Evolutionary conservation across 2,888 invertebrate species (phyloP).

Genomic region (Lydus trimaculatus): DNA sequence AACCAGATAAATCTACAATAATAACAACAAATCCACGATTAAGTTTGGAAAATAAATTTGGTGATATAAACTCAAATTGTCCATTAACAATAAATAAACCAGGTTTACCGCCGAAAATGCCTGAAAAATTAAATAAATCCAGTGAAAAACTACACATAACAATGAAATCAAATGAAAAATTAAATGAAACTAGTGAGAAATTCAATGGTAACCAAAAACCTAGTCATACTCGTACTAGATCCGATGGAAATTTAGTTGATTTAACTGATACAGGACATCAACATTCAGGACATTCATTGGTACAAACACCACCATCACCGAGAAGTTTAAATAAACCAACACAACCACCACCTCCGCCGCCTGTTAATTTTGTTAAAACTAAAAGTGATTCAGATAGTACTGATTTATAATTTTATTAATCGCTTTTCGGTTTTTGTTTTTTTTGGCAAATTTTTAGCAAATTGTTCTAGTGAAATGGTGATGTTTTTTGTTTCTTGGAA

Average conservation of each 20-base stretch:
- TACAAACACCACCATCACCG: conserved; percentile 52
- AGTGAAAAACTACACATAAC: conserved; percentile 1
- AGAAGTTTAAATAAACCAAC: conserved; percentile 57
- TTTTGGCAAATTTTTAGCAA: conserved; percentile 15
- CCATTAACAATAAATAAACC: conserved; percentile 5
- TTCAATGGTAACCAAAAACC: conserved; percentile 51
- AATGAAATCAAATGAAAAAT: conserved; percentile 39
- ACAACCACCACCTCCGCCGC: conserved; percentile 61
- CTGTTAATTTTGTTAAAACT: conserved; percentile 34
- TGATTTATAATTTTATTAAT: conserved; percentile 50
- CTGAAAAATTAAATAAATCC: conserved; percentile 31
- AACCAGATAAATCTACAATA: conserved; percentile 29
- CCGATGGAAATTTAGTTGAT: conserved; percentile 60
- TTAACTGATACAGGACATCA: conserved; percentile 26
- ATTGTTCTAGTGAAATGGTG: conserved; percentile 40
- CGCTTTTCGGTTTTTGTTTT: conserved; percentile 13
- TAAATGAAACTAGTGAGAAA: conserved; percentile 41
- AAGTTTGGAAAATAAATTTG: conserved; percentile 48
- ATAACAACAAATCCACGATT: conserved; percentile 34
- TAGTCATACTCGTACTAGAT: conserved; percentile 59
- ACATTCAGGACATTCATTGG: conserved; percentile 29
- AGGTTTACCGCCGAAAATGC: conserved; percentile 33
- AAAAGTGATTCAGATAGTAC: conserved; percentile 53
- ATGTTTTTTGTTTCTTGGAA: conserved; percentile 36
- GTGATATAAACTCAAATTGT: conserved; percentile 48